phyloP scores from a whole-genome alignment of 2,797 vertebrate genomes.

The Oreortyx pictus region DNA sequence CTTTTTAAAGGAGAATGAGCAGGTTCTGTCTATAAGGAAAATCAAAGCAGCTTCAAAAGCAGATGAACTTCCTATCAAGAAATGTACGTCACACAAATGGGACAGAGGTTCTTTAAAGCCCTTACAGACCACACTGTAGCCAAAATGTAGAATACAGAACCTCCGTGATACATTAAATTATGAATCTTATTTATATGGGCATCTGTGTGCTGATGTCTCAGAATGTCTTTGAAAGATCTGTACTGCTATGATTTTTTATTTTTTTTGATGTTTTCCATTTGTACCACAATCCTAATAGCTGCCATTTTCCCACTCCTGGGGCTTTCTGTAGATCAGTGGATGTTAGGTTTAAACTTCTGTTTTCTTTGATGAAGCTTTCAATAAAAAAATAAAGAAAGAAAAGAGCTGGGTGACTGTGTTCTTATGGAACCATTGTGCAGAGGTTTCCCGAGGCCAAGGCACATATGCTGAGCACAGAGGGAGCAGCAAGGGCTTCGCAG shows the following conservation, averaged over 20 bases:
- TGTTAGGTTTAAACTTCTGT: conserved; percentile 96
- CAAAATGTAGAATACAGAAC: conserved; percentile 64
- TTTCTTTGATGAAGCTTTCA: conserved; percentile 99
- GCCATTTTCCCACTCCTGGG: conserved; percentile 81
- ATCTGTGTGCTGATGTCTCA: conserved; percentile 80
- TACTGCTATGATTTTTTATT: conserved; percentile 75
- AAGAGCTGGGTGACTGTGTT: conserved; percentile 62
- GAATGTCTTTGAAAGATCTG: conserved; percentile 81
- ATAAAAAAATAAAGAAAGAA: conserved; percentile 88
- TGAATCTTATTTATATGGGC: conserved; percentile 76
- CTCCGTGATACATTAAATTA: conserved; percentile 72
- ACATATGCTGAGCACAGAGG: background rate
- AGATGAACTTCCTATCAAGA: conserved; percentile 45
- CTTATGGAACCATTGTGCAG: conserved; percentile 33
- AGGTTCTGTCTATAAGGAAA: conserved; percentile 65
- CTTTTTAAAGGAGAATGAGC: conserved; percentile 53
- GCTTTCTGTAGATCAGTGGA: conserved; percentile 98
- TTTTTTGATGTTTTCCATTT: conserved; percentile 78
- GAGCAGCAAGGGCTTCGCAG: background rate
- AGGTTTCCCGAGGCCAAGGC: background rate
- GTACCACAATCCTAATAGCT: conserved; percentile 81
- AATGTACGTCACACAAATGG: conserved; percentile 15
- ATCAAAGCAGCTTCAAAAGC: conserved; percentile 62
- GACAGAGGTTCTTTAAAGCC: conserved; percentile 65
- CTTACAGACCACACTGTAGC: conserved; percentile 61